Percentiles rank a stretch among this genome's conserved stretches.
Conservation (phyloP, 2,113 vertebrate genomes). For the Malurus alboscapulatus region DNA sequence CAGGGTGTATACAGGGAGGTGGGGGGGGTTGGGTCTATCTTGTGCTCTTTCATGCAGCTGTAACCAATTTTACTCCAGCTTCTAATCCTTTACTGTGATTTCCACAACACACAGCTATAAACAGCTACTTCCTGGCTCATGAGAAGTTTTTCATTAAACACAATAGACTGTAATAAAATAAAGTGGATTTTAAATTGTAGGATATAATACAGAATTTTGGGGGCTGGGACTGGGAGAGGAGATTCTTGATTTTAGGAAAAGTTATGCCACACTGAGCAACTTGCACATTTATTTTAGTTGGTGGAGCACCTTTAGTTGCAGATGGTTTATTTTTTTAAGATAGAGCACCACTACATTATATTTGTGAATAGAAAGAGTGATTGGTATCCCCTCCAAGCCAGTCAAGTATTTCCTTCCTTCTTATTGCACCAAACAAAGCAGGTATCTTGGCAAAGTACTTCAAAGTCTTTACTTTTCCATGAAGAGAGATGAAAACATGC, state of each 20-base stretch:
- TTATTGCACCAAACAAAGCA: background rate
- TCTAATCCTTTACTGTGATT: conserved; percentile 70
- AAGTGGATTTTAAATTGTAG: conserved; percentile 62
- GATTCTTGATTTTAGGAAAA: conserved; percentile 19
- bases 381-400: background rate
- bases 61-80: conserved; percentile 58
- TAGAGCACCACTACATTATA: background rate
- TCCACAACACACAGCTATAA: conserved; percentile 71
- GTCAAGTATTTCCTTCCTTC: background rate
- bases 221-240: background rate
- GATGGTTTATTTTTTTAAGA: background rate
- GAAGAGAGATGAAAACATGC: background rate
- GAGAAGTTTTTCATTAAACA: conserved; percentile 72
- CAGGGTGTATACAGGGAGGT: background rate
- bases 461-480: background rate
- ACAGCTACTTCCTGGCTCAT: conserved; percentile 61
- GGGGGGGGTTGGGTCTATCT: background rate
- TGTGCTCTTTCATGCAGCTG: conserved; percentile 29
- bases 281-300: background rate
- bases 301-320: background rate
- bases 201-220: background rate
- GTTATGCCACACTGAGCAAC: background rate
- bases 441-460: background rate
- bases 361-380: background rate
- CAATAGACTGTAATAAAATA: conserved; percentile 48